Evolutionary conservation across 2,113 vertebrate genomes (phyloP).

Genomic region (Todiramphus chloris): DNA sequence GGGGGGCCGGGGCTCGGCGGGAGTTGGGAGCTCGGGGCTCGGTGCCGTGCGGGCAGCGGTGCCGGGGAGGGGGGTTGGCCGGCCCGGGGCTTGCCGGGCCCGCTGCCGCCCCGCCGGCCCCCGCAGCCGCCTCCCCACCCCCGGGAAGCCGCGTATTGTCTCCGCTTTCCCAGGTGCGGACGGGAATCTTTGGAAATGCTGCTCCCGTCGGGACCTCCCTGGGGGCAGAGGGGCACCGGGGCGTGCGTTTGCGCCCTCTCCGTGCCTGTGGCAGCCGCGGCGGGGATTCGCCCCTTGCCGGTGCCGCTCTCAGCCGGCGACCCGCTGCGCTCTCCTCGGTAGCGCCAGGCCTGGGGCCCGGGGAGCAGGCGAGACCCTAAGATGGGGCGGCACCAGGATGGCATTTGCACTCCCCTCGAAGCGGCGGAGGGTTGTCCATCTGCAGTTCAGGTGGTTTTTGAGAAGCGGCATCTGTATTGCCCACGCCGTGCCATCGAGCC

Average conservation of each 20-base stretch:
- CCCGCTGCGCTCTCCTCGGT: too few relatives aligned
- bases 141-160: background rate
- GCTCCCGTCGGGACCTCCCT: background rate
- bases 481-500: fast-evolving
- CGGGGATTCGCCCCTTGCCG: background rate
- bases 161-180: background rate
- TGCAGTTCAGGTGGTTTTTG: fast-evolving
- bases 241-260: background rate
- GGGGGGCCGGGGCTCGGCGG: background rate
- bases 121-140: background rate
- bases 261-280: background rate
- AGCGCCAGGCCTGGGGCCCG: background rate
- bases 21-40: background rate
- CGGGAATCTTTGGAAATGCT: background rate
- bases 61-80: background rate
- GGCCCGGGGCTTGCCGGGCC: background rate
- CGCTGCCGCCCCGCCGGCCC: background rate
- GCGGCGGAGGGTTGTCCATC: background rate
- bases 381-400: background rate
- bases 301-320: background rate
- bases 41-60: background rate
- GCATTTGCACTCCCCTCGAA: background rate
- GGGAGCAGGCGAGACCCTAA: background rate
- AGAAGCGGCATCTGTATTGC: background rate
- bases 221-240: background rate